Evolutionary conservation across 2,888 invertebrate species (phyloP).

Genomic region (Agrochola circellaris): DNA sequence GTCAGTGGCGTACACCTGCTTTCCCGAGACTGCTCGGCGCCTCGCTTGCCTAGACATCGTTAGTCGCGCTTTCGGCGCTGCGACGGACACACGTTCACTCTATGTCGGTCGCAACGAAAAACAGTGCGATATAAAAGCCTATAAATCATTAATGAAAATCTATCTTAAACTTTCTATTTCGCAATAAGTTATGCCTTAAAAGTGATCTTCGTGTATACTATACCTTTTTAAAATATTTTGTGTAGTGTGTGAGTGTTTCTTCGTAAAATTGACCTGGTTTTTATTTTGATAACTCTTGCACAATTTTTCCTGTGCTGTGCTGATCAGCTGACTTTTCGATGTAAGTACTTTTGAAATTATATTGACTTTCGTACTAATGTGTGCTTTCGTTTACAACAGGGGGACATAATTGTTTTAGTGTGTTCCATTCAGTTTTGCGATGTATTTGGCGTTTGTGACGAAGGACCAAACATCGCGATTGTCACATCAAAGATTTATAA

Average conservation of each 20-base stretch:
- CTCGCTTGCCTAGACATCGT: constrained; percentile 64
- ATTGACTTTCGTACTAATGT: constrained; percentile 18
- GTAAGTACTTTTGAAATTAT: constrained; percentile 68
- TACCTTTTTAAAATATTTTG: constrained; percentile 59
- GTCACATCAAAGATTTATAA: neutral
- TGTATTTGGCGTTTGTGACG: neutral
- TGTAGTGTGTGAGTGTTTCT: constrained; percentile 69
- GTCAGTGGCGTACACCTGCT: constrained; percentile 75
- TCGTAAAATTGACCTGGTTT: constrained; percentile 81
- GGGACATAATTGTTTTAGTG: neutral
- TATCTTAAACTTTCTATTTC: constrained; percentile 63
- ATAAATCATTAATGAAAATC: constrained; percentile 83
- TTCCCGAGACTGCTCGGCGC: constrained; percentile 84
- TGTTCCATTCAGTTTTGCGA: constrained; percentile 23
- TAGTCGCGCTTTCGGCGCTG: constrained; percentile 84
- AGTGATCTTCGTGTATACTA: constrained; percentile 65
- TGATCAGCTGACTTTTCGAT: constrained; percentile 64
- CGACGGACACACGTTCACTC: constrained; percentile 64
- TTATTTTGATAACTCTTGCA: constrained; percentile 84
- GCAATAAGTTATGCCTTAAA: constrained; percentile 74
- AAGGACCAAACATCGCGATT: constrained; percentile 17
- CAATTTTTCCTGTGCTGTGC: constrained; percentile 74
- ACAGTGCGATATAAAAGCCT: constrained; percentile 73
- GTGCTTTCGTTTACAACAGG: too few relatives aligned
- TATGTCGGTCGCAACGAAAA: constrained; percentile 61